phyloP scores from a whole-genome alignment of 2,113 vertebrate genomes.

The Patagioenas fasciata region DNA sequence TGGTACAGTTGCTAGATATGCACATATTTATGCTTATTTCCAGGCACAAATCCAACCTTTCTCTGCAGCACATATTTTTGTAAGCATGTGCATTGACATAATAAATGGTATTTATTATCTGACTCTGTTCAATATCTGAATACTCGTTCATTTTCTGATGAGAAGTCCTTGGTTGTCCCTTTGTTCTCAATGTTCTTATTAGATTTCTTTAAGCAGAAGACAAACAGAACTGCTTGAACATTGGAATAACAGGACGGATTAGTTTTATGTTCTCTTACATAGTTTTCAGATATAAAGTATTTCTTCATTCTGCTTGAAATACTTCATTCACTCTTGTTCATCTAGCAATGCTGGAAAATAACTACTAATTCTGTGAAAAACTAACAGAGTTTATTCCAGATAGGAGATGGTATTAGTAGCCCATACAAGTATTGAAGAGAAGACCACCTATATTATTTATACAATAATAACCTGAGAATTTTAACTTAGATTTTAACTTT shows the following conservation, averaged over 20 bases:
- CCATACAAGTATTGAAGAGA: neutral
- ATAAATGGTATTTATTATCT: neutral
- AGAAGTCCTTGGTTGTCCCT: neutral
- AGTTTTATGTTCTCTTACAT: neutral
- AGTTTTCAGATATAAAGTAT: neutral
- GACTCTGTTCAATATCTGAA: neutral
- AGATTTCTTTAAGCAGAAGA: neutral
- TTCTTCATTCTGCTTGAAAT: neutral
- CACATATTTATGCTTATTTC: neutral
- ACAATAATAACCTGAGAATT: neutral
- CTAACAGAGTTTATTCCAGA: neutral
- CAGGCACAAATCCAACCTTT: neutral
- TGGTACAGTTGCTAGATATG: neutral
- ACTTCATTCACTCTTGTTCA: neutral
- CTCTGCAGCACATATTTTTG: neutral
- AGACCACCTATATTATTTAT: neutral
- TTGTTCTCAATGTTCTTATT: neutral
- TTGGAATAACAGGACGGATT: neutral
- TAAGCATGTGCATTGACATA: neutral
- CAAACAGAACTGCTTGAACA: neutral
- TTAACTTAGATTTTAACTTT: neutral
- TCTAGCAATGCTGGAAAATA: neutral
- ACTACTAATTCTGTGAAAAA: neutral
- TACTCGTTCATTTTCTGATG: neutral
- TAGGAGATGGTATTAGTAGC: neutral